phyloP scores from a whole-genome alignment of 2,113 vertebrate species.

The Ictidomys tridecemlineatus region DNA sequence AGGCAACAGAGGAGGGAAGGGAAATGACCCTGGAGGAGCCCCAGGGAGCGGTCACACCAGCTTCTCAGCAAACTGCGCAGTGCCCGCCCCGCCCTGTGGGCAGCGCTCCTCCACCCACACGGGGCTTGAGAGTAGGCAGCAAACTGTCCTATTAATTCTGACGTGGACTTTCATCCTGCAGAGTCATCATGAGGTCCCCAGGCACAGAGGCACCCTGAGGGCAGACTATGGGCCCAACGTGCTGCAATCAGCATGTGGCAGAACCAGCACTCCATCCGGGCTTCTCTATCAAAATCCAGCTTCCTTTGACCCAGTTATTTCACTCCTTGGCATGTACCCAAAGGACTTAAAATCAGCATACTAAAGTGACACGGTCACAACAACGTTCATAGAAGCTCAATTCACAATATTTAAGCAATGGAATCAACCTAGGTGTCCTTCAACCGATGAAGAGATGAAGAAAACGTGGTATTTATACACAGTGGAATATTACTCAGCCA shows the following conservation, averaged over 20 bases:
- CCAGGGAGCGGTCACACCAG: fast-evolving
- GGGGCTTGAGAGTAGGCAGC: background rate
- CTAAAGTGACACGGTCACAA: too few relatives aligned
- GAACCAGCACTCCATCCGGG: background rate
- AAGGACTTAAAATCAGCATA: too few relatives aligned
- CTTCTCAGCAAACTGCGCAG: background rate
- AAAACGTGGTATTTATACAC: too few relatives aligned
- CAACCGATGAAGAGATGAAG: too few relatives aligned
- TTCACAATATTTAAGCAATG: too few relatives aligned
- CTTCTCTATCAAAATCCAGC: background rate
- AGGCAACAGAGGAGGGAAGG: background rate
- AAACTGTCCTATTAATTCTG: background rate
- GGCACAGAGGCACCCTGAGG: background rate
- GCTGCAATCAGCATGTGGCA: background rate
- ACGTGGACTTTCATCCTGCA: background rate
- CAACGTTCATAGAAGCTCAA: too few relatives aligned
- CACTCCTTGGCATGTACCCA: too few relatives aligned
- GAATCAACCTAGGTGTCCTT: too few relatives aligned
- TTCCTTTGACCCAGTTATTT: background rate
- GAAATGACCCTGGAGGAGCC: background rate
- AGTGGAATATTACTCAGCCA: too few relatives aligned
- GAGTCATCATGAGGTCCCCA: background rate
- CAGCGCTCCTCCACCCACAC: background rate
- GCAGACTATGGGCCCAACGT: background rate
- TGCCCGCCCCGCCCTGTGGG: background rate